Evolutionary conservation across 2,113 vertebrate species (phyloP).

Genomic region (zebrafish (Danio rerio)): DNA sequence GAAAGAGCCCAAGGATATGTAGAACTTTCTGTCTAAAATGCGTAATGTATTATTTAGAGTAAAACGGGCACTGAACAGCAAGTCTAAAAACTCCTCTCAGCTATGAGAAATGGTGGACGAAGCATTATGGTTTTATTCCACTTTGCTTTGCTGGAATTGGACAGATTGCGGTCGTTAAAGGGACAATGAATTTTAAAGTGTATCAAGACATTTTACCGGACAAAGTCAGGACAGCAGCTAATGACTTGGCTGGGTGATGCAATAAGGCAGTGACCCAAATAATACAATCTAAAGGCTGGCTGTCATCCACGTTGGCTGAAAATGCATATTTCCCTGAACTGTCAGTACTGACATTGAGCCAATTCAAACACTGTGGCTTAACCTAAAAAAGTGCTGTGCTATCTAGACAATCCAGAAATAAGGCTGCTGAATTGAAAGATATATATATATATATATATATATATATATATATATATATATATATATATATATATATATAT

Average conservation of each 20-base stretch:
- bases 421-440: background rate
- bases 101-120: background rate
- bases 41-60: background rate
- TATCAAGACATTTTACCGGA: background rate
- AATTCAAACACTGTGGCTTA: background rate
- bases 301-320: background rate
- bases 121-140: background rate
- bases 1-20: background rate
- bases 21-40: background rate
- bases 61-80: conserved; percentile 2
- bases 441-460: background rate
- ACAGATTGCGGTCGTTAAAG: background rate
- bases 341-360: too few species aligned
- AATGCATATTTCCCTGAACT: too few species aligned
- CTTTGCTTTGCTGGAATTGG: background rate
- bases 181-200: background rate
- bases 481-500: background rate
- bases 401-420: background rate
- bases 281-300: background rate
- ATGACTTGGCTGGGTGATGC: background rate
- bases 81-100: background rate
- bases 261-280: background rate
- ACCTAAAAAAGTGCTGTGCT: conserved; percentile 9
- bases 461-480: background rate
- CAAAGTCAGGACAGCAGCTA: background rate